phyloP scores from a whole-genome alignment of 2,888 invertebrate species.

The Cepaea hortensis region DNA sequence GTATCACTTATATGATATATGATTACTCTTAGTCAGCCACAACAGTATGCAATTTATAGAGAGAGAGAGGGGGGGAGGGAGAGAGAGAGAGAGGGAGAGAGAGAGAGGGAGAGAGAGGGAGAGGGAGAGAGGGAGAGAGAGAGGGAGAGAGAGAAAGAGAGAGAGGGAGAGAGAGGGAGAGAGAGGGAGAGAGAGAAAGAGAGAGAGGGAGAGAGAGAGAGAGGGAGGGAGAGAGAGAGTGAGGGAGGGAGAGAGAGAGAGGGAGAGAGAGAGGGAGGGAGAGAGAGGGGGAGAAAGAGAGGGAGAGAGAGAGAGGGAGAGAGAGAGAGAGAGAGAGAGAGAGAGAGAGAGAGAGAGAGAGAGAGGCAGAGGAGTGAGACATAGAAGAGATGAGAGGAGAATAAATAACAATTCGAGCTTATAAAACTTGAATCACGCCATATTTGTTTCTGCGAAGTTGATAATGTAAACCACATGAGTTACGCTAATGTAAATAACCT shows the following conservation, averaged over 20 bases:
- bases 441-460: no score
- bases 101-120: not conserved
- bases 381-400: not conserved
- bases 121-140: not conserved
- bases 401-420: not conserved
- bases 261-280: not conserved
- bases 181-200: not conserved
- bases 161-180: not conserved
- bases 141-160: not conserved
- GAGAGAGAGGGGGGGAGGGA: not conserved
- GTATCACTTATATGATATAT: not conserved
- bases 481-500: no score
- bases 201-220: not conserved
- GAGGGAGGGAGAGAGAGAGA: not conserved
- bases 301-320: not conserved
- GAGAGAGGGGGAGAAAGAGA: not conserved
- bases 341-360: not conserved
- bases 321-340: not conserved
- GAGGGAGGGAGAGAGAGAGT: not conserved
- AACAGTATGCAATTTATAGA: not conserved
- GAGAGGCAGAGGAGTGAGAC: not conserved
- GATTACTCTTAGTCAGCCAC: not conserved
- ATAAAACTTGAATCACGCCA: no score
- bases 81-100: not conserved
- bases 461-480: no score